A percentile compares a stretch with the other conserved stretches of the same genome.
Conservation (phyloP, 2,888 invertebrate genomes). For the Leptogaster cylindrica region DNA sequence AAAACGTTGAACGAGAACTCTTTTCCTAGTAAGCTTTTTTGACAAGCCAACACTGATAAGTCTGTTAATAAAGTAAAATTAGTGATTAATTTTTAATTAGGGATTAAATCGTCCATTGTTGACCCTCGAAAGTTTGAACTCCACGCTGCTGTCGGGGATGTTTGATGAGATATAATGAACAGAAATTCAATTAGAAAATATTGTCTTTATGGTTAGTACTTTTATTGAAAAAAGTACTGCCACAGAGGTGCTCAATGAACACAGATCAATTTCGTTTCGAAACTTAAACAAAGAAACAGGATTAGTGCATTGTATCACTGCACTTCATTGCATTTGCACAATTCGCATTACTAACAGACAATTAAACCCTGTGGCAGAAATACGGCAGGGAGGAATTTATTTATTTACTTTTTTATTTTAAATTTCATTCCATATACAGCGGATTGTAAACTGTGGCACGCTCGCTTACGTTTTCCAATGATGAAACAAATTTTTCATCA, state of each 20-base stretch:
- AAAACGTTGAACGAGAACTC: too few relatives aligned
- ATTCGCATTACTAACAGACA: constrained; percentile 41
- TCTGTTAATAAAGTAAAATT: constrained; percentile 42
- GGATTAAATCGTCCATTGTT: constrained; percentile 40
- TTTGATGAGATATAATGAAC: too few relatives aligned
- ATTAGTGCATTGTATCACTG: constrained; percentile 12
- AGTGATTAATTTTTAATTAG: constrained; percentile 46
- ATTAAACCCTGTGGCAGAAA: constrained; percentile 42
- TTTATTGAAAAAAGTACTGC: constrained; percentile 40
- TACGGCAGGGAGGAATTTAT: constrained; percentile 42
- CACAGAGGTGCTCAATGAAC: constrained; percentile 32
- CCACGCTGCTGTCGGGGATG: neutral
- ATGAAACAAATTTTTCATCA: constrained; percentile 61
- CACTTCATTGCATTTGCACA: constrained; percentile 11
- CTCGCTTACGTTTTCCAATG: constrained; percentile 14
- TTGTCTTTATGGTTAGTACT: neutral
- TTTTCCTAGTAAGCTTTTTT: neutral
- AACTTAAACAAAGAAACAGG: constrained; percentile 40
- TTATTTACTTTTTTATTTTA: constrained; percentile 41
- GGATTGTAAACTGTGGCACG: constrained; percentile 13
- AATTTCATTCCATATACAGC: constrained; percentile 18
- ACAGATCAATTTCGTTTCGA: constrained; percentile 44
- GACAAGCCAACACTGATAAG: constrained; percentile 7
- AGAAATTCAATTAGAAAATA: constrained; percentile 21
- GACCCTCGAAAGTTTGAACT: too few relatives aligned